phyloP scores from a whole-genome alignment of 2,797 vertebrate species.

The Acanthurus lineatus region DNA sequence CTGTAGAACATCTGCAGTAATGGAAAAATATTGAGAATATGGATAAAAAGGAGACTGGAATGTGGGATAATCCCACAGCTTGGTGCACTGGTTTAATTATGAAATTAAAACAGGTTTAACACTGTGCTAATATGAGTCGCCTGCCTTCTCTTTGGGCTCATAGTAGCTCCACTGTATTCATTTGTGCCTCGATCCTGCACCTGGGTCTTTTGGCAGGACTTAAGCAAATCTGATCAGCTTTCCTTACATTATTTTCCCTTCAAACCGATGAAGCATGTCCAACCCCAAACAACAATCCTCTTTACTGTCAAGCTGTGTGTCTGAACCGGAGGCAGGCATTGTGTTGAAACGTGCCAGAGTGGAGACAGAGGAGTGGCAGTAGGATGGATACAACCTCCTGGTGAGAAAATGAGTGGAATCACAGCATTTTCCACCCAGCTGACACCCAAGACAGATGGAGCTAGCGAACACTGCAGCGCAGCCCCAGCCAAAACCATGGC shows the following conservation, averaged over 20 bases:
- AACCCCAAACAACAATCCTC: slow-evolving; percentile 55
- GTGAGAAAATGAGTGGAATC: slow-evolving; percentile 79
- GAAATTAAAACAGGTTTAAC: slow-evolving; percentile 43
- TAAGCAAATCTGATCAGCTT: slow-evolving; percentile 58
- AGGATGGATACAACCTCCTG: slow-evolving; percentile 67
- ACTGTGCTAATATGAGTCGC: slow-evolving; percentile 45
- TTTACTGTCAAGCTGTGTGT: slow-evolving; percentile 50
- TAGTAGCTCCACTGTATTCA: slow-evolving; percentile 38
- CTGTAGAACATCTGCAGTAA: not conserved
- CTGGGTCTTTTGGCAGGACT: slow-evolving; percentile 66
- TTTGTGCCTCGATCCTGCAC: slow-evolving; percentile 55
- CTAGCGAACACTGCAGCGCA: slow-evolving; percentile 66
- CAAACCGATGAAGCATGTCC: slow-evolving; percentile 63
- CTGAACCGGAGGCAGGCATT: slow-evolving; percentile 53
- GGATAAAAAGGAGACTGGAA: slow-evolving; percentile 7
- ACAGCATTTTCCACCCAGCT: slow-evolving; percentile 73
- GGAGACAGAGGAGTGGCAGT: slow-evolving; percentile 62
- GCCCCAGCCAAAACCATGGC: slow-evolving; percentile 75
- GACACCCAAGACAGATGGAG: slow-evolving; percentile 81
- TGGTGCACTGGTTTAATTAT: slow-evolving; percentile 28
- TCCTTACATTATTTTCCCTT: slow-evolving; percentile 56
- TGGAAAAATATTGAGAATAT: not conserved
- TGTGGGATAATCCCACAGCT: slow-evolving; percentile 20
- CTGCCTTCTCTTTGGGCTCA: slow-evolving; percentile 48
- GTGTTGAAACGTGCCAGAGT: slow-evolving; percentile 62